A percentile compares a stretch with the other conserved stretches of the same genome.
Evolutionary conservation across 2,797 vertebrate species (phyloP).

Genomic region (Poecilia picta): DNA sequence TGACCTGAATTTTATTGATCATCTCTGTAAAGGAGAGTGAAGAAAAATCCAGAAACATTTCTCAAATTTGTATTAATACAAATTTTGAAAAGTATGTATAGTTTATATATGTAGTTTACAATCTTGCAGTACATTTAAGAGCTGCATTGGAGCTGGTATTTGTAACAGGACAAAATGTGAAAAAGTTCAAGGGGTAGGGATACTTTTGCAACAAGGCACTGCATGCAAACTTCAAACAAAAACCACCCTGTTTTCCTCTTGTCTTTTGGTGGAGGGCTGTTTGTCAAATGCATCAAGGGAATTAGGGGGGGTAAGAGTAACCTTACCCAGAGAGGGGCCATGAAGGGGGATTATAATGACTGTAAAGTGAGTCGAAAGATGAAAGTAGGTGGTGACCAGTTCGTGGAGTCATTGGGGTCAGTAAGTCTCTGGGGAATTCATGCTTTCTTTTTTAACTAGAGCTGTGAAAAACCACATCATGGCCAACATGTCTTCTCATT

Average conservation of each 20-base stretch:
- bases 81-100: background rate
- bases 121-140: background rate
- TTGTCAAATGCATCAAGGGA: conserved; percentile 3
- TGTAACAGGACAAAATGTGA: background rate
- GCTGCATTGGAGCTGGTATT: background rate
- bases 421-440: conserved; percentile 22
- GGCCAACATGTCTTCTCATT: conserved; percentile 17
- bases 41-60: background rate
- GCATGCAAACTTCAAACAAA: conserved; percentile 8
- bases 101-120: background rate
- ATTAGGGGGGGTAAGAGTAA: background rate
- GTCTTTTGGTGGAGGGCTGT: background rate
- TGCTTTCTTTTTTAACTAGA: conserved; percentile 21
- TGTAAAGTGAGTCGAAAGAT: conserved; percentile 23
- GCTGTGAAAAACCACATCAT: conserved; percentile 29
- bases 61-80: background rate
- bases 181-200: background rate
- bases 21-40: background rate
- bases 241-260: background rate
- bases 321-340: conserved; percentile 15
- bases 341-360: conserved; percentile 35
- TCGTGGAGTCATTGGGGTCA: conserved; percentile 23
- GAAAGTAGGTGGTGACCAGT: conserved; percentile 33
- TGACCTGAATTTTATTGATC: background rate
- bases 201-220: conserved; percentile 7